These are phyloP conservation scores for Caranx melampygus DNA, from an alignment of 2,113 vertebrate species.

Conservation along the genomic window DNA sequence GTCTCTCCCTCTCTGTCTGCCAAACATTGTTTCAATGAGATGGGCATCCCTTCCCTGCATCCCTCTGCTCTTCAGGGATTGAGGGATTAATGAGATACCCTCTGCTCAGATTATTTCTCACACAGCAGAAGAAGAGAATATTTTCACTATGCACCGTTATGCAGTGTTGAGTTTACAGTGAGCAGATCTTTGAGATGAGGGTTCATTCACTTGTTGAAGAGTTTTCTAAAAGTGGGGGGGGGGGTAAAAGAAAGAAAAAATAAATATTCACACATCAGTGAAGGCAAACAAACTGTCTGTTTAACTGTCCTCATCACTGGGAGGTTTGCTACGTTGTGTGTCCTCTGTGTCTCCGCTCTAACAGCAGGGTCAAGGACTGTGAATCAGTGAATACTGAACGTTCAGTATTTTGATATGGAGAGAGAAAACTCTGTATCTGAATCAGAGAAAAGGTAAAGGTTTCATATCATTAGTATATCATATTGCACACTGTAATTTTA, in stretches of 20 bases:
- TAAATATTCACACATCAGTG: not conserved
- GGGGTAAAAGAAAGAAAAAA: not conserved
- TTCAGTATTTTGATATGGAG: no score
- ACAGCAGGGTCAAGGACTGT: no score
- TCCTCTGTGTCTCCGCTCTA: no score
- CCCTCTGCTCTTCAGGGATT: constrained; percentile 58
- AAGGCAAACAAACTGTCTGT: not conserved
- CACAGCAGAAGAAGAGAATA: constrained; percentile 31
- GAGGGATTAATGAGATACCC: constrained; percentile 63
- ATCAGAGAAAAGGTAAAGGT: no score
- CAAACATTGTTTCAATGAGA: constrained; percentile 49
- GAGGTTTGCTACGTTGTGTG: no score
- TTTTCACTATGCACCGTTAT: not conserved
- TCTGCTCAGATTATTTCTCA: constrained; percentile 59
- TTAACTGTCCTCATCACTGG: no score
- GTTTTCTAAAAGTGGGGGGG: not conserved
- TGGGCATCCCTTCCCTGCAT: constrained; percentile 40
- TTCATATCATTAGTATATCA: no score
- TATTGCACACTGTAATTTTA: no score
- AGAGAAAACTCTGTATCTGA: no score
- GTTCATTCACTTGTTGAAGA: constrained; percentile 1
- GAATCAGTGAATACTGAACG: no score
- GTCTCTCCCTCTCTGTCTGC: constrained; percentile 25
- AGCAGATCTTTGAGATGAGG: not conserved
- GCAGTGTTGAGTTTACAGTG: constrained; percentile 3